Evolutionary conservation across 64 coral and sea anemone genomes (phyloP), one percentile per base, ranked within the genome.

Genomic region (Stylophora pistillata): DNA sequence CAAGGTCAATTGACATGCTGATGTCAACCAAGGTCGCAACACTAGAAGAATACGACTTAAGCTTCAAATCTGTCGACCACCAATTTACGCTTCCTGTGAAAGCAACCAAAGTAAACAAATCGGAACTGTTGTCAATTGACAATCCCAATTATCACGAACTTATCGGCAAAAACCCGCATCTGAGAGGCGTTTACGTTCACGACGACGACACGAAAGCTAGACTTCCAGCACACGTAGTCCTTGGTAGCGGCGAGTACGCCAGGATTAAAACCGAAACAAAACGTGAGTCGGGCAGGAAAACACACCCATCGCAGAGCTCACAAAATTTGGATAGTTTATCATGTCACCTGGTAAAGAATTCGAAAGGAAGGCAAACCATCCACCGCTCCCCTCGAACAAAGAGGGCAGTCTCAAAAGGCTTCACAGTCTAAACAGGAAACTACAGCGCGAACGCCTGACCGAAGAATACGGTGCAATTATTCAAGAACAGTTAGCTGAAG

Each of bases 221-320:
- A n/a, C 89, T 91, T 6, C 89, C 78, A 28, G 78, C 83, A 16
- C 89, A 90, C 70, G 77, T 90, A 25, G 57, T 90, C 23, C 69
- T 90, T 16, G 69, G 89, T 5, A 84, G 69, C 71, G 55, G 89
- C 16, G 78, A 90, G 68, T 84, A 82, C 21, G 29, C 89, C 5
- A 90, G 80, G 54, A 83, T 90, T 3, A 90, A 90, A 83, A 90
- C 78, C 0, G 58, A 84, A 78, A 72, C 54, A 7, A 64, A 21
- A 21, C 61, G 1, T 2, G 17, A 16, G 21, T 64, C 61, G 4
- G 61, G 18, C 14, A 64, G 23, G 61, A 64, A 0, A 64, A 64
- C 17, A 1, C 17, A 17, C 61, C 61, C 16, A 64, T 64, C 1
- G 61, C 61, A 1, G 61, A 64, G 21, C 61, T 64, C 0, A 64